These are phyloP conservation scores for Drosophila macrospina DNA, from an alignment of 2,888 invertebrate species.

Conservation along the genomic window DNA sequence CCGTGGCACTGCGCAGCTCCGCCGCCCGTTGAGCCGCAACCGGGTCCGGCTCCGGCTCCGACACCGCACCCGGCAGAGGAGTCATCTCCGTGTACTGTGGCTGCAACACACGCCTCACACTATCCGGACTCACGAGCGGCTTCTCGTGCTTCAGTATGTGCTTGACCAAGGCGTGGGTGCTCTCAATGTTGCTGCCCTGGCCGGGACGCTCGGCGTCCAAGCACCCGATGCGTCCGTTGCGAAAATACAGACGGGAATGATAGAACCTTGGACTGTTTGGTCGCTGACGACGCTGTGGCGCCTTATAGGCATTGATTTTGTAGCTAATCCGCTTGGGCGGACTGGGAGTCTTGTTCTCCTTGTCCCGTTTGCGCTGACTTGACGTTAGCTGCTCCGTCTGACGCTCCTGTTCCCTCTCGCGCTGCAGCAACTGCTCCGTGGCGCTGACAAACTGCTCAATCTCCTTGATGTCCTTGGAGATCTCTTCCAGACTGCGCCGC, in stretches of 20 bases:
- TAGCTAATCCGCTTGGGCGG: constrained; percentile 77
- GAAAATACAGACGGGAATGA: constrained; percentile 84
- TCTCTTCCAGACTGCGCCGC: constrained; percentile 85
- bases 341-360: constrained; percentile 83
- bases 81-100: constrained; percentile 64
- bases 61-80: constrained; percentile 69
- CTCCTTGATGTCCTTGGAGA: constrained; percentile 85
- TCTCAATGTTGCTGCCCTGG: constrained; percentile 83
- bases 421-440: constrained; percentile 83
- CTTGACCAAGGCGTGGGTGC: constrained; percentile 85
- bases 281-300: constrained; percentile 68
- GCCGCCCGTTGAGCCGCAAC: constrained; percentile 60
- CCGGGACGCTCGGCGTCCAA: constrained; percentile 82
- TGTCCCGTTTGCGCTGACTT: constrained; percentile 72
- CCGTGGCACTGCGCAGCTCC: constrained; percentile 63
- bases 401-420: constrained; percentile 81
- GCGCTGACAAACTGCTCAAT: constrained; percentile 85
- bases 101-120: constrained; percentile 82
- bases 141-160: constrained; percentile 85
- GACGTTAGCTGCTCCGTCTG: constrained; percentile 58
- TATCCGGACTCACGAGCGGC: constrained; percentile 84
- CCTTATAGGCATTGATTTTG: constrained; percentile 84
- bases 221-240: constrained; percentile 85
- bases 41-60: constrained; percentile 55
- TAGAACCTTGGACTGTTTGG: constrained; percentile 82